These are phyloP conservation scores for Meda fulgida DNA, from an alignment of 2,797 vertebrate species.

Conservation along the genomic window DNA sequence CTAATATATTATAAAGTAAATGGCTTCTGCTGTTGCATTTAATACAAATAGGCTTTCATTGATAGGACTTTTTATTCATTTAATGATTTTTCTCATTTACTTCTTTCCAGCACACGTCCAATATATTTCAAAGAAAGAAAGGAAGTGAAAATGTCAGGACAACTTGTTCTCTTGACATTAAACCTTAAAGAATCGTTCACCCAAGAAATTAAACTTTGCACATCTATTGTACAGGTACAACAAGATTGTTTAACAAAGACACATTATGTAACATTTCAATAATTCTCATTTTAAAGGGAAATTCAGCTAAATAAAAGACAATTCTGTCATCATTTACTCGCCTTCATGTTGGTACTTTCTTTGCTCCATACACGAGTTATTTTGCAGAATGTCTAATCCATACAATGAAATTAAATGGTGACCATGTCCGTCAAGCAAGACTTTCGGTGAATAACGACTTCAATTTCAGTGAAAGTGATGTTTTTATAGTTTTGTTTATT, in stretches of 20 bases:
- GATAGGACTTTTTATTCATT: conserved; percentile 16
- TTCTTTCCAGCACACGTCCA: background rate
- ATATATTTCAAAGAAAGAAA: background rate
- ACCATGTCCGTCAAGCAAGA: background rate
- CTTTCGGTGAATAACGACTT: background rate
- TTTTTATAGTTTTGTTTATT: background rate
- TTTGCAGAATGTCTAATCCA: background rate
- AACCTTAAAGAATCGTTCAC: background rate
- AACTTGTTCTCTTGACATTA: background rate
- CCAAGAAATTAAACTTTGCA: background rate
- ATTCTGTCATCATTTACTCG: background rate
- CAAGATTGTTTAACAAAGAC: background rate
- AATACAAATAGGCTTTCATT: conserved; percentile 23
- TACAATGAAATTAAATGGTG: background rate
- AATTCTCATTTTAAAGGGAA: background rate
- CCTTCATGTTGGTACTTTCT: background rate
- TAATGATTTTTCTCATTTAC: background rate
- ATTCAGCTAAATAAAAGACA: background rate
- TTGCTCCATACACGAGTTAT: background rate
- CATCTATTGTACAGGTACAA: background rate
- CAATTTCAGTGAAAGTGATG: background rate
- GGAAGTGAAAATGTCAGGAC: background rate
- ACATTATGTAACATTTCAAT: background rate
- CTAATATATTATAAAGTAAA: conserved; percentile 15
- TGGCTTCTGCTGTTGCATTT: background rate